Conservation (phyloP, 2,888 invertebrate species). For the Acleris literana region DNA sequence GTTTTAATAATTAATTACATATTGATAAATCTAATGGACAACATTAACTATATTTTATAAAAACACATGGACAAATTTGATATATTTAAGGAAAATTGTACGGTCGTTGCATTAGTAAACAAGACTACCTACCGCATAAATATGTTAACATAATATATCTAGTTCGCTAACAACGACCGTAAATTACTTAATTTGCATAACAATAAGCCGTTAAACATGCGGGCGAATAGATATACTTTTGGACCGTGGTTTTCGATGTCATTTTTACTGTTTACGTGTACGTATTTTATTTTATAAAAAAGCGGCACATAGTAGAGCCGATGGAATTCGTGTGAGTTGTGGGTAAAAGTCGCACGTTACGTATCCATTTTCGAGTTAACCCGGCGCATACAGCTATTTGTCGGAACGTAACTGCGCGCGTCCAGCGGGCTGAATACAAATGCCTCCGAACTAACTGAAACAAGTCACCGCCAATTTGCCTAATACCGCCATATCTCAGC, state of each 20-base stretch:
- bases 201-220: constrained; percentile 5
- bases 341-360: constrained; percentile 30
- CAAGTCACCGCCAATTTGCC: constrained; percentile 55
- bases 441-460: constrained; percentile 41
- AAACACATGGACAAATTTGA: too few species aligned
- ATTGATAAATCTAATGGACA: too few species aligned
- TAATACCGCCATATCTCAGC: constrained; percentile 53
- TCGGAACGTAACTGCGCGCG: constrained; percentile 65
- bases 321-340: constrained; percentile 1
- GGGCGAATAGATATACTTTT: constrained; percentile 8
- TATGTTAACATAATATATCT: constrained; percentile 5
- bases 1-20: too few species aligned
- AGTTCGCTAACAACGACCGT: background rate
- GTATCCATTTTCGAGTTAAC: constrained; percentile 50
- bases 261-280: background rate
- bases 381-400: constrained; percentile 62
- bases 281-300: background rate
- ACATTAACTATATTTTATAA: too few species aligned
- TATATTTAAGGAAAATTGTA: background rate
- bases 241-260: background rate
- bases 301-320: background rate
- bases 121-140: constrained; percentile 7
- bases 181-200: background rate
- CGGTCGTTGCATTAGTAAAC: constrained; percentile 2
- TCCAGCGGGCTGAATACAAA: constrained; percentile 63